Percentiles rank a stretch among this genome's conserved stretches.
These are phyloP conservation scores for Antennarius maculatus DNA, from an alignment of 2,797 vertebrate genomes.

Conservation along the genomic window DNA sequence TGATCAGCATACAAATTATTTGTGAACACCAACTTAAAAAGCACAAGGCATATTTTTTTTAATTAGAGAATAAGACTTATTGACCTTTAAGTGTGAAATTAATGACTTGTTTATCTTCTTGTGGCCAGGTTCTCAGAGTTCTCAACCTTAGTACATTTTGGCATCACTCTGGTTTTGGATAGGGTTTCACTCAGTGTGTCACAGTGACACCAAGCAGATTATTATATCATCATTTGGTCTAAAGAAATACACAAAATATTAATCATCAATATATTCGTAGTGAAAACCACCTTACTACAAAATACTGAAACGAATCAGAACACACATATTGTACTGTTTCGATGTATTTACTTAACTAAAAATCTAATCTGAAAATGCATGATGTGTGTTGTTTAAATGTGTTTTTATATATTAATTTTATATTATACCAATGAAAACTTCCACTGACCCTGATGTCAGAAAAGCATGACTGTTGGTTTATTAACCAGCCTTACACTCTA, in stretches of 20 bases:
- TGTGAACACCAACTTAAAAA: not conserved
- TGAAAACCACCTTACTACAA: not conserved
- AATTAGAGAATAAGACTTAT: not conserved
- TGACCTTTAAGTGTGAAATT: not conserved
- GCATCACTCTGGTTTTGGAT: too few relatives aligned
- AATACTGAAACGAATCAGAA: not conserved
- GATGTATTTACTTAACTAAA: not conserved
- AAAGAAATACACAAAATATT: too few relatives aligned
- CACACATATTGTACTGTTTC: not conserved
- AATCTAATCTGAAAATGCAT: not conserved
- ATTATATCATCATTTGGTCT: too few relatives aligned
- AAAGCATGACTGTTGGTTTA: too few relatives aligned
- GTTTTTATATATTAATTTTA: not conserved
- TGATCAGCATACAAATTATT: too few relatives aligned
- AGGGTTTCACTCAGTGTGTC: too few relatives aligned
- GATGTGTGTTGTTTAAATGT: not conserved
- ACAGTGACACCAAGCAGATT: too few relatives aligned
- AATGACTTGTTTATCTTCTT: too few relatives aligned
- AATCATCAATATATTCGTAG: too few relatives aligned
- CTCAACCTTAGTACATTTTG: too few relatives aligned
- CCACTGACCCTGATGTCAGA: too few relatives aligned
- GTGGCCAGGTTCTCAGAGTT: too few relatives aligned
- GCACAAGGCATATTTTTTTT: not conserved
- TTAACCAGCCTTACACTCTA: slow-evolving; percentile 39
- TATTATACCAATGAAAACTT: not conserved